phyloP scores from a whole-genome alignment of 2,113 vertebrate genomes.

The Chlorodrepanis virens region DNA sequence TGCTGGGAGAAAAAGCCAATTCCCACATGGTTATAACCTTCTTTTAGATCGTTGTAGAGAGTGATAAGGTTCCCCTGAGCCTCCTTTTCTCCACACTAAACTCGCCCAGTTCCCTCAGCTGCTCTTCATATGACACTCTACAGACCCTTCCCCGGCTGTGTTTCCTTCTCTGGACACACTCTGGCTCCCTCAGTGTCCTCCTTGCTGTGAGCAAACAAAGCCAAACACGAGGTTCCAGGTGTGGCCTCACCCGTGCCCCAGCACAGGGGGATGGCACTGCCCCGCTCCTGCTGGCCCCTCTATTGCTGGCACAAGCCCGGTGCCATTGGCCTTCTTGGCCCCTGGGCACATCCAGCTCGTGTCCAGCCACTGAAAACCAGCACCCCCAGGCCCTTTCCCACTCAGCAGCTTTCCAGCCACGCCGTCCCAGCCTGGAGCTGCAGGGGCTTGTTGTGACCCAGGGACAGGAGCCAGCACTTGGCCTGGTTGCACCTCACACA shows the following conservation, averaged over 20 bases:
- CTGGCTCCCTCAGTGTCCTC: not conserved
- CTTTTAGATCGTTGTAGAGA: too few species aligned
- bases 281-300: not conserved
- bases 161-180: not conserved
- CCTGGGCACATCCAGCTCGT: not conserved
- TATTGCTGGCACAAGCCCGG: not conserved
- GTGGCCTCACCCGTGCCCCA: not conserved
- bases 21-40: not conserved
- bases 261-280: not conserved
- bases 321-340: not conserved
- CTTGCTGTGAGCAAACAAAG: not conserved
- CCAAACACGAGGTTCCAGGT: not conserved
- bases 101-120: not conserved
- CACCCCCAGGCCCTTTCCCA: not conserved
- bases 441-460: too few species aligned
- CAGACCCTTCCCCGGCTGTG: not conserved
- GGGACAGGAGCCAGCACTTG: too few species aligned
- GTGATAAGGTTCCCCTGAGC: fast-evolving
- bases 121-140: not conserved
- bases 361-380: not conserved
- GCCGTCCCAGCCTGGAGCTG: not conserved
- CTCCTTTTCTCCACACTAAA: not conserved
- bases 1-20: fast-evolving
- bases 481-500: too few species aligned
- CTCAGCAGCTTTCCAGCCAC: not conserved